Base-by-base conservation (phyloP, 2,888 invertebrate species). In the Dicyrtoma fusca region DNA sequence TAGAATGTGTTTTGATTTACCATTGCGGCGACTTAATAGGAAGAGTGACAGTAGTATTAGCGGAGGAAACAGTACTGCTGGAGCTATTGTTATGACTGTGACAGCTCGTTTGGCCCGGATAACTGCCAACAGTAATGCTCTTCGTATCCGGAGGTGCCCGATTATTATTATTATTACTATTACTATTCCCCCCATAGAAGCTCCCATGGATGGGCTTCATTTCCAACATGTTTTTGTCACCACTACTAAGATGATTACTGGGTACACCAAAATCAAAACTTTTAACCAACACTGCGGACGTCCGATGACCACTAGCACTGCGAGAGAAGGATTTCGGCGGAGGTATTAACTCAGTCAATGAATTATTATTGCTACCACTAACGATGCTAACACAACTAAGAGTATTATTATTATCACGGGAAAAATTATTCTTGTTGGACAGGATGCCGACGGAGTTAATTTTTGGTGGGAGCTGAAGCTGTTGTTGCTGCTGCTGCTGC, bases 11-110 rank as follows among this genome's bases (percentile, higher is more conserved):
- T 8, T 13, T 8, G 13, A 13, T 11, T 75, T 73, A 79, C 79
- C 79, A 77, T 63, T 76, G 76, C 34, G 77, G 76, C 62, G 79
- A 76, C 13, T 69, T 75, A 45, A 77, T 72, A 19, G 77, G 75
- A 21, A 75, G 47, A 11, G 75, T 74, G 19, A 76, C 70, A 51
- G 73, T 71, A 25, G 77, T 74, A 53, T 66, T 75, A 42, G 73
- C 69, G 13, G 74, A 72, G 11, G 76, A 61, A 62, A 74, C 64
- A 23, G 74, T 74, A 59, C 73, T 72, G n/a, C 47, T 45, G n/a
- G 57, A 66, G n/a, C 51, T 66, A 59, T 72, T 66, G 44, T 62
- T 57, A 26, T 34, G 13, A 65, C 57, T 55, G 6, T 44, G 34
- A 19, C 49, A 49, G 53, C 26, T 57, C 1, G 2, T 34, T 34